Evolutionary conservation across 2,113 vertebrate species (phyloP), one percentile per base, ranked within the genome.

Genomic region (Amphiprion ocellaris): DNA sequence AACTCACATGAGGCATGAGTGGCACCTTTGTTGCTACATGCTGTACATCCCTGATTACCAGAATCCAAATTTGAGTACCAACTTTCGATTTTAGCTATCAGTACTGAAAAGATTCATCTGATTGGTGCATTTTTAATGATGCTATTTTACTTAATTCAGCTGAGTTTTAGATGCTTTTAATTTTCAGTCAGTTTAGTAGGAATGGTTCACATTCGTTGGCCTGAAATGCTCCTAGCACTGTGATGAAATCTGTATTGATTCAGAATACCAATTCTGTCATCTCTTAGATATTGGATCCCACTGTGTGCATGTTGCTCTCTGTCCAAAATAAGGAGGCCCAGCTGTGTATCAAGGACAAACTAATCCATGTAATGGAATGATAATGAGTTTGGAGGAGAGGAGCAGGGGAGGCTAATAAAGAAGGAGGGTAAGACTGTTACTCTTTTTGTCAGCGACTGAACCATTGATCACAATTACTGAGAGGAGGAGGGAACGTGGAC

Each of bases 351-450:
- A 24, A 46, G 49, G 30, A 72, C 74, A 11, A 70, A 39, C 79
- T 67, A 66, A 90, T 87, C 74, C 53, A 52, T 82, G 82, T 82
- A 59, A 84, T 73, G 55, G 74, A 79, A 85, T 66, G 78, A 76
- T 83, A 82, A 89, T 66, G 81, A 81, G 59, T 70, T 79, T 67
- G 58, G 65, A 82, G 78, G 28, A 74, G 63, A 63, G 46, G 62
- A 72, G 53, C 9, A 26, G 46, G 23, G 37, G 44, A 52, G 9
- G 60, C 60, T 63, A 73, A 73, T 79, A 68, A 77, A 76, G 50
- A 56, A 55, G 47, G 59, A 74, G 77, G 63, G 39, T 3, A n/a
- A n/a, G 33, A 47, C 60, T 49, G 47, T 44, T 12, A 19, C 14
- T 77, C 59, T 61, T 58, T 28, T 49, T 66, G 81, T 81, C 79